A percentile compares a stretch with the other conserved stretches of the same genome.
phyloP scores from a whole-genome alignment of 2,797 vertebrate genomes.

The Nyctibius grandis region DNA sequence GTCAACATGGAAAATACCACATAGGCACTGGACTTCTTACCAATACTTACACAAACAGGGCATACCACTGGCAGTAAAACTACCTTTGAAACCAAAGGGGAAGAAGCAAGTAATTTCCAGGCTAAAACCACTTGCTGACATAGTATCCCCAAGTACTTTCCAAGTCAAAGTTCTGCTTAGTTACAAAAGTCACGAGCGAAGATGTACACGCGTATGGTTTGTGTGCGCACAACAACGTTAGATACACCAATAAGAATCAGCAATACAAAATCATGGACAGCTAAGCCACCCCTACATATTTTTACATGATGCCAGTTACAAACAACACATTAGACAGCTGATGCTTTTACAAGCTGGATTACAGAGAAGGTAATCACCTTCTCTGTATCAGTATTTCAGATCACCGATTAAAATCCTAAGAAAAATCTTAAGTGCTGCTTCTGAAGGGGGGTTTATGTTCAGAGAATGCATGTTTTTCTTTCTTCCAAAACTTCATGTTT shows the following conservation, averaged over 20 bases:
- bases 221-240: background rate
- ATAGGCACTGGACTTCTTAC: background rate
- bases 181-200: background rate
- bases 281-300: background rate
- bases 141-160: background rate
- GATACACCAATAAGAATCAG: background rate
- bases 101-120: background rate
- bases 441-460: background rate
- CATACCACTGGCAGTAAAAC: background rate
- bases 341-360: background rate
- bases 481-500: background rate
- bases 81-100: background rate
- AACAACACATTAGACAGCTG: background rate
- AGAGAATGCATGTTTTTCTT: background rate
- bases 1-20: background rate
- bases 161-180: background rate
- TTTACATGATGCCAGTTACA: background rate
- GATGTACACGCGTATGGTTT: accelerated
- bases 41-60: background rate
- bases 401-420: background rate
- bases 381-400: background rate
- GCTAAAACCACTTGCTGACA: background rate
- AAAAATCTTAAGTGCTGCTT: background rate
- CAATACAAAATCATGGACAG: background rate
- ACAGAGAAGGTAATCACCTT: too few relatives aligned